Base-by-base conservation (phyloP, 2,797 vertebrate genomes). In the Sebastes trivittatus region DNA sequence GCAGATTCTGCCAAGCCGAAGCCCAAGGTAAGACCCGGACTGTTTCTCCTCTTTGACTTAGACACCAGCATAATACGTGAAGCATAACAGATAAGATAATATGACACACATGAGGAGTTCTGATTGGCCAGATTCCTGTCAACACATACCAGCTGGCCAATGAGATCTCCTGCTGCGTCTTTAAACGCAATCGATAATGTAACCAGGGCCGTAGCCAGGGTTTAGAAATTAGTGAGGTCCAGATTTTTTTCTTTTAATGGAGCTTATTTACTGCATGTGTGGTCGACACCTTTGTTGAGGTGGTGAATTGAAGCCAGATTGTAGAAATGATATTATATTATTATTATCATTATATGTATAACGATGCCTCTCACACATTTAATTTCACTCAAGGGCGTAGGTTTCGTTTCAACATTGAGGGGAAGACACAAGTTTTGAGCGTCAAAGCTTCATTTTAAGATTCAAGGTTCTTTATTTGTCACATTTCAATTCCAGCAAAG, bases 1-100 rank as follows among this genome's bases (percentile, higher is more conserved):
- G 95, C 96, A 98, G 98, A 98, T 85, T 93, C 94, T 36, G 95
- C 95, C 80, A 96, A 92, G 82, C 75, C 86, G 80, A 97, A 95
- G 88, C 84, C 93, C 0, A 96, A 96, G 97, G 98, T 98, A 97
- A 97, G 97, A 91, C 77, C 60, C 16, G 10, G 9, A 72, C 76
- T 62, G 20, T 59, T 86, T 67, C 77, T 81, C 23, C 59, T 73
- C 81, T 87, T 68, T 85, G 64, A 83, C 81, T 82, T 20, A 76
- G 69, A 82, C 77, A 66, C 63, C 49, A 55, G 60, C 72, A 61
- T 70, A 78, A 78, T 85, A 76, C 79, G 69, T 55, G 55, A 80
- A 71, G 64, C 69, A 22, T 2, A 62, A 73, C 68, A 64, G 68
- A 75, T 76, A 27, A 46, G 34, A 36, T 49, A 29, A 63, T 82